Evolutionary conservation across 2,113 vertebrate species (phyloP).

Genomic region (Pipra filicauda): DNA sequence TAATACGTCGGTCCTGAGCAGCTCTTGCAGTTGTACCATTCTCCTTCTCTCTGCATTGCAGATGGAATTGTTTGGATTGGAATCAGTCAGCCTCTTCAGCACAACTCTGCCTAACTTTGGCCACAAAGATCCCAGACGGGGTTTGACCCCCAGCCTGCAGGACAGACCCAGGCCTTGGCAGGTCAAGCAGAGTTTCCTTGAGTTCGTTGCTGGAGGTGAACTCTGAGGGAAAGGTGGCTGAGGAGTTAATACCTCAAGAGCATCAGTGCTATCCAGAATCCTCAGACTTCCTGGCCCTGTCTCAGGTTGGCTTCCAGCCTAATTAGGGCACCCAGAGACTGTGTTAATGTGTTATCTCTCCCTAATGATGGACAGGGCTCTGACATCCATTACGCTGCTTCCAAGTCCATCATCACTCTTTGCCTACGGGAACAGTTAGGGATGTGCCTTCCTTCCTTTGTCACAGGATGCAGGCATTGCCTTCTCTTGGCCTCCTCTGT

Average conservation of each 20-base stretch:
- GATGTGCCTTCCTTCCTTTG: neutral
- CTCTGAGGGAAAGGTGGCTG: neutral
- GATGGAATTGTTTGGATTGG: neutral
- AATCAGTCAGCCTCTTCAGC: neutral
- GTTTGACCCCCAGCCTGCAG: neutral
- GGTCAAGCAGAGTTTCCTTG: neutral
- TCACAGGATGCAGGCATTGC: neutral
- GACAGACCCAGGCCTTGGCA: neutral
- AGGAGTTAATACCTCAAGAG: neutral
- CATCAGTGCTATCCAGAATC: neutral
- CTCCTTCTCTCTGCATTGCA: neutral
- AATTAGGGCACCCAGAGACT: neutral
- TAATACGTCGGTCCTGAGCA: neutral
- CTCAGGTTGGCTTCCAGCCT: slow-evolving; percentile 22
- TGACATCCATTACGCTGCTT: neutral
- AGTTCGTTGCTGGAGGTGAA: neutral
- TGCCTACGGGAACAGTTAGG: neutral
- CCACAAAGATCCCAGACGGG: neutral
- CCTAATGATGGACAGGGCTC: neutral
- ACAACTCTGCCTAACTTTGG: neutral
- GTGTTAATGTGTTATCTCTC: neutral
- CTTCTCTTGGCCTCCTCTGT: neutral
- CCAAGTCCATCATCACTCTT: neutral
- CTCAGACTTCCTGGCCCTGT: neutral
- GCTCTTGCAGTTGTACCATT: neutral